phyloP scores from a whole-genome alignment of 2,113 vertebrate genomes.

The Gadus macrocephalus region DNA sequence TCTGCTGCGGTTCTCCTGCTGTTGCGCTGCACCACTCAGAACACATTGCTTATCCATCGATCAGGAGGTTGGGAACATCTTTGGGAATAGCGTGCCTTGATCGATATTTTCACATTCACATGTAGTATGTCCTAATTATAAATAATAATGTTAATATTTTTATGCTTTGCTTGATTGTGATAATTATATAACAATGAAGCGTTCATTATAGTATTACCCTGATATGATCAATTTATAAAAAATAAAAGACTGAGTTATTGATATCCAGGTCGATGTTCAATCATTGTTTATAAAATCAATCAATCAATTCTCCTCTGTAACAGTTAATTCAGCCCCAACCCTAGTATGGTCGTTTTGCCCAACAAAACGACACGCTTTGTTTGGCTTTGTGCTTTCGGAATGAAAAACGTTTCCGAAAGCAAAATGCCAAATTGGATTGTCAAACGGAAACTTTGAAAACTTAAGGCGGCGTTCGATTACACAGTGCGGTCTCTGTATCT shows the following conservation, averaged over 20 bases:
- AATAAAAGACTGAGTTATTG: constrained; percentile 2
- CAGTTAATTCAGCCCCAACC: no score
- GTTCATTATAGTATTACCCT: no score
- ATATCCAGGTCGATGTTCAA: constrained; percentile 4
- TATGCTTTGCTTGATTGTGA: no score
- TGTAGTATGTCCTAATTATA: neutral
- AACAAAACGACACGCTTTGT: constrained; percentile 14
- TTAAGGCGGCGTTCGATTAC: no score
- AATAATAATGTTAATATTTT: neutral
- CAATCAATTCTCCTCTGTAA: no score
- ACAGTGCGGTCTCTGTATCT: neutral
- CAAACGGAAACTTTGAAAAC: no score
- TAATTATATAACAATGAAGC: no score
- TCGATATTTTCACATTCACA: no score
- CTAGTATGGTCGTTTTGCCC: no score
- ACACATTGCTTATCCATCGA: constrained; percentile 37
- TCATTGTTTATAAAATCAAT: constrained; percentile 14
- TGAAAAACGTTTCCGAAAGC: no score
- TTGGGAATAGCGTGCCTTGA: no score
- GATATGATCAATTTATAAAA: neutral
- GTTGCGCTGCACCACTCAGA: constrained; percentile 42
- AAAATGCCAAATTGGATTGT: constrained; percentile 10
- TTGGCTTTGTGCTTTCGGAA: no score
- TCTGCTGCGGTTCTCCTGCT: constrained; percentile 46
- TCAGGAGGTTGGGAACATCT: constrained; percentile 6